Evolutionary conservation across 2,113 vertebrate species (phyloP).

Genomic region (Odobenus rosmarus): DNA sequence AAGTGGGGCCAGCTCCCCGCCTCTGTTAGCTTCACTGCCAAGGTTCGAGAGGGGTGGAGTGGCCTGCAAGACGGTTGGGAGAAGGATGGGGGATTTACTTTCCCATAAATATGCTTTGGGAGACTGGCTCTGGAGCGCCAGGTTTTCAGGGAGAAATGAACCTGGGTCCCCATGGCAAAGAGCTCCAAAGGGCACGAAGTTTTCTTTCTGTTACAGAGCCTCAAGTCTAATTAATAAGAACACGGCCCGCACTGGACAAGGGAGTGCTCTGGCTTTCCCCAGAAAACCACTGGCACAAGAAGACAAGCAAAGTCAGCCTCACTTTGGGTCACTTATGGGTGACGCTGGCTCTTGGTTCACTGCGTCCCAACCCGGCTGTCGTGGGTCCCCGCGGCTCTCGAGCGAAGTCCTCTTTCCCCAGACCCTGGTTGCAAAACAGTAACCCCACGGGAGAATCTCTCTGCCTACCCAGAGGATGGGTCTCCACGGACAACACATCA

Average conservation of each 20-base stretch:
- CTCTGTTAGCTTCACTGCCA: slow-evolving; percentile 57
- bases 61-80: slow-evolving; percentile 59
- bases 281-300: background rate
- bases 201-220: background rate
- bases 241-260: background rate
- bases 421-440: background rate
- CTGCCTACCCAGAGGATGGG: background rate
- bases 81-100: slow-evolving; percentile 56
- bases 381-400: background rate
- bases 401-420: background rate
- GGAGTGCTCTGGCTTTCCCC: background rate
- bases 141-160: slow-evolving; percentile 55
- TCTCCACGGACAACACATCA: background rate
- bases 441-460: background rate
- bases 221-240: background rate
- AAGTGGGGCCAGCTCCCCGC: slow-evolving; percentile 65
- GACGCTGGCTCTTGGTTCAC: too few species aligned
- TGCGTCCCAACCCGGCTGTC: background rate
- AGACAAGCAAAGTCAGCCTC: background rate
- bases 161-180: background rate
- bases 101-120: slow-evolving; percentile 63
- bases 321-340: background rate
- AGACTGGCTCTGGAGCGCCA: background rate
- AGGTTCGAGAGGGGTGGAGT: slow-evolving; percentile 64
- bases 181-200: background rate